A percentile compares a stretch with the other conserved stretches of the same genome.
Conservation (phyloP, 2,113 vertebrate genomes). For the Astur gentilis region DNA sequence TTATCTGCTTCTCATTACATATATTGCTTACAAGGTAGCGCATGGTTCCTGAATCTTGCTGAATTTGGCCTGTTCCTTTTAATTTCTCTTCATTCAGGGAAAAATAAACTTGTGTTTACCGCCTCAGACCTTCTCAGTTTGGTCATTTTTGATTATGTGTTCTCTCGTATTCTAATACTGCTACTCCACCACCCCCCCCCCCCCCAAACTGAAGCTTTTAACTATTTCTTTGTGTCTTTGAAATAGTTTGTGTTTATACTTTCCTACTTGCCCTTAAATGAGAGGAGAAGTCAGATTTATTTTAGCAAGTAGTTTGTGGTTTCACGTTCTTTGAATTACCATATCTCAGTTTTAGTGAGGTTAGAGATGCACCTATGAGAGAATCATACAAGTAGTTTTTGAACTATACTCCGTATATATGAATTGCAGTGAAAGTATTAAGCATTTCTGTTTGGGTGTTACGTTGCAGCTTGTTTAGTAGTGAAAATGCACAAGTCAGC, state of each 20-base stretch:
- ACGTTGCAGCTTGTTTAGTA: neutral
- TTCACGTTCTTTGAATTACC: neutral
- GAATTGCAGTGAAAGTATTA: neutral
- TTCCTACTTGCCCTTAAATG: neutral
- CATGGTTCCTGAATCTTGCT: neutral
- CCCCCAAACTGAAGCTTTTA: neutral
- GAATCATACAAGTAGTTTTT: neutral
- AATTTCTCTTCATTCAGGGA: neutral
- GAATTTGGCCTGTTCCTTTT: neutral
- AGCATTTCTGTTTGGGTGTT: neutral
- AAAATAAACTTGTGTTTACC: neutral
- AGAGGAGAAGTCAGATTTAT: neutral
- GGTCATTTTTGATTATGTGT: neutral
- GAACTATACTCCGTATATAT: neutral
- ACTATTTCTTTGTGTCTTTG: neutral
- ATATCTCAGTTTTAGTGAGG: neutral
- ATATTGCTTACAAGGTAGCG: neutral
- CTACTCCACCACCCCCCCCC: no score
- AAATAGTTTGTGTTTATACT: neutral
- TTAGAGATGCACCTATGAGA: neutral
- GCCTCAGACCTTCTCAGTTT: neutral
- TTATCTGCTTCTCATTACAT: neutral
- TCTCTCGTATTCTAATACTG: neutral
- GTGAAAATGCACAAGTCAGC: neutral
- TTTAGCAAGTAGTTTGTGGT: neutral